Percentiles rank a stretch among this genome's conserved stretches.
Conservation (phyloP, 1,140 invertebrate species). For the Brachionus rotundiformis region DNA sequence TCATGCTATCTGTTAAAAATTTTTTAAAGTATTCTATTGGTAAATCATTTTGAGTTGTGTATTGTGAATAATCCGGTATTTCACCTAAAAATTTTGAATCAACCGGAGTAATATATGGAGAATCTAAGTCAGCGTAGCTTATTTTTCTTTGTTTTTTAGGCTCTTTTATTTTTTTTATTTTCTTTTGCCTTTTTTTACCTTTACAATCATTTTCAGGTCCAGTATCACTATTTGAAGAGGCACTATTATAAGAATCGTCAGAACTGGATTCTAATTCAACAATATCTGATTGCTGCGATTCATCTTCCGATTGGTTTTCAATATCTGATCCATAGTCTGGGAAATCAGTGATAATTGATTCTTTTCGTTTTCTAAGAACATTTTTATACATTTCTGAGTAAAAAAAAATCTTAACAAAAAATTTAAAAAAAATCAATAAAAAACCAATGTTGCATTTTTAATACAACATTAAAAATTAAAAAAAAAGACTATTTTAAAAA, state of each 20-base stretch:
- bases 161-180: background rate
- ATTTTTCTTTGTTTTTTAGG: conserved; percentile 16
- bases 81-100: background rate
- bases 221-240: conserved; percentile 1
- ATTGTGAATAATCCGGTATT: background rate
- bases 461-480: conserved; percentile 1
- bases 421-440: background rate
- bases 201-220: background rate
- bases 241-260: background rate
- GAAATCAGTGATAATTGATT: background rate
- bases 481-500: background rate
- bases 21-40: background rate
- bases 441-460: conserved; percentile 20
- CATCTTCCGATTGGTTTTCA: background rate
- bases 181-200: background rate
- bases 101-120: background rate
- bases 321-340: background rate
- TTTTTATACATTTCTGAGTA: background rate
- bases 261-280: background rate
- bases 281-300: conserved; percentile 15
- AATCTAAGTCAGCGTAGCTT: background rate
- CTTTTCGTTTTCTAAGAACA: background rate
- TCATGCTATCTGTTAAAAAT: background rate
- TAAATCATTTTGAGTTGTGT: conserved; percentile 2
- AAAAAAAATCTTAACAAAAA: background rate